Base-by-base conservation (phyloP, 1,140 invertebrate species). In the Orussus abietinus region DNA sequence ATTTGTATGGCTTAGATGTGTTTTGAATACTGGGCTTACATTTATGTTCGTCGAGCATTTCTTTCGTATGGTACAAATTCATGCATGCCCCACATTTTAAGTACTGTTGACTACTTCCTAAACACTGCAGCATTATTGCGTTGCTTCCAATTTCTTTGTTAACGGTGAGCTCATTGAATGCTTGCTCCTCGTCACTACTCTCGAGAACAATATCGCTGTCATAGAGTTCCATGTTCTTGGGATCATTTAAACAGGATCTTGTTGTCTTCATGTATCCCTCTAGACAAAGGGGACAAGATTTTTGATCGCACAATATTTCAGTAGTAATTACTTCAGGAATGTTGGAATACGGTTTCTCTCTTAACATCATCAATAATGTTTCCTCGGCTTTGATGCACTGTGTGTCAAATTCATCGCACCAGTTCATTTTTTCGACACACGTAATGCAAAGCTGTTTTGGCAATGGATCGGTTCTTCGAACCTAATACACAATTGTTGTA, bases 41-140 rank as follows among this genome's bases (percentile, higher is more conserved):
- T 31, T 60, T 60, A 19, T 60, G 59, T n/a, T 28, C 25, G 10
- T 58, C 52, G 6, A 61, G 25, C 11, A 43, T 55, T 26, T 59
- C 57, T 22, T 54, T 47, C 1, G 57, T 59, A 5, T 53, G 57
- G 40, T 61, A 59, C 1, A 62, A 42, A 49, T 62, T 62, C 59
- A 60, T 62, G 12, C 57, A 62, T 5, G 55, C 55, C 0, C 55
- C 51, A 0, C 57, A 60, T 46, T 60, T 60, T 10, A 58, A 21
- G 20, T 60, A 60, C n/a, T 50, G 48, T 3, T 61, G 57, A 1
- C 34, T 53, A 5, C 29, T 46, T 17, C 56, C 57, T 9, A 58
- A 15, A 5, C 42, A 59, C 7, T 51, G 47, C 10, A 59, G 29
- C 12, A 47, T 49, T 18, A 59, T 49, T 0, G 50, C 30, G 17